These are phyloP conservation scores for Oryzias curvinotus DNA, from an alignment of 2,113 vertebrate species.

Conservation along the genomic window DNA sequence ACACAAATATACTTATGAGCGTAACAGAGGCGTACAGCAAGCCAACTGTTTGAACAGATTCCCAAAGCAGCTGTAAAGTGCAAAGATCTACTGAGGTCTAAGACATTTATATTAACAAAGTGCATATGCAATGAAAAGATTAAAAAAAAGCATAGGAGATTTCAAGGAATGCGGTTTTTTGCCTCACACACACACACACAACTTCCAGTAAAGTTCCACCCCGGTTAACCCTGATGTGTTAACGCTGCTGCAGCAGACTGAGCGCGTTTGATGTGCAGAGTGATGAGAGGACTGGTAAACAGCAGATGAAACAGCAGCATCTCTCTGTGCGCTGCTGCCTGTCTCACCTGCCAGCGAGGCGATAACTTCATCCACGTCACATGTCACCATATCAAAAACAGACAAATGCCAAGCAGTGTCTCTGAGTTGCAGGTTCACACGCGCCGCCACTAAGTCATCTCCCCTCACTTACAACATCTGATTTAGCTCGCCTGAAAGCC, in stretches of 20 bases:
- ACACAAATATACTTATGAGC: slow-evolving; percentile 41
- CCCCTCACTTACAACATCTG: slow-evolving; percentile 66
- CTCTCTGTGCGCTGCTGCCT: slow-evolving; percentile 56
- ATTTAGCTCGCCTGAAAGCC: slow-evolving; percentile 53
- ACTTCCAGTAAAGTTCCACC: slow-evolving; percentile 61
- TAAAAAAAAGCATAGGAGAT: slow-evolving; percentile 27
- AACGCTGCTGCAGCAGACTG: slow-evolving; percentile 62
- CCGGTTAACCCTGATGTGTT: slow-evolving; percentile 56
- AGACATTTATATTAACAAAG: slow-evolving; percentile 47
- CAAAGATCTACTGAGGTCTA: slow-evolving; percentile 31
- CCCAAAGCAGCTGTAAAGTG: slow-evolving; percentile 58
- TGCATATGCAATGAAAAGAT: slow-evolving; percentile 34
- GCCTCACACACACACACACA: slow-evolving; percentile 33
- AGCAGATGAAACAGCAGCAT: slow-evolving; percentile 72
- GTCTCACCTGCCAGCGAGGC: slow-evolving; percentile 70
- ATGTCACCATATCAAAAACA: slow-evolving; percentile 74
- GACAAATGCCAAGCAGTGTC: slow-evolving; percentile 77
- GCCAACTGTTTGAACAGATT: slow-evolving; percentile 60
- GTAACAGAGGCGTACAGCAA: slow-evolving; percentile 37
- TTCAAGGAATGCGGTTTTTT: slow-evolving; percentile 43
- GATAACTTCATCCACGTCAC: slow-evolving; percentile 71
- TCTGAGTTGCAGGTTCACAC: slow-evolving; percentile 63
- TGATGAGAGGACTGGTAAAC: slow-evolving; percentile 76
- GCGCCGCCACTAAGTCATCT: slow-evolving; percentile 59
- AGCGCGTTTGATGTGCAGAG: slow-evolving; percentile 66